phyloP scores from a whole-genome alignment of 1,140 invertebrate genomes.

The Lordiphosa clarofinis region DNA sequence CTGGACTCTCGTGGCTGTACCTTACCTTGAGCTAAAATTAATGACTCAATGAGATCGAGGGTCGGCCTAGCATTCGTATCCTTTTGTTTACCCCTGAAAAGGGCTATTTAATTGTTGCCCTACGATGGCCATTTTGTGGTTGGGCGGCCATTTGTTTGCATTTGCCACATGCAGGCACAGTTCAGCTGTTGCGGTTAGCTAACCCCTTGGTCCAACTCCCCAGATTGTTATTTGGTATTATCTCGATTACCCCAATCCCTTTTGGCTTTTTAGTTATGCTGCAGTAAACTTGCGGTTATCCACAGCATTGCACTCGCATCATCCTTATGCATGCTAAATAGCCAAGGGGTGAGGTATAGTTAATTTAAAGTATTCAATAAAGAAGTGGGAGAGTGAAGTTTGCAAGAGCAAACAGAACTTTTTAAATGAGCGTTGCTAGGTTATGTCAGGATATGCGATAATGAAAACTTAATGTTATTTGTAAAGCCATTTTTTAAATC shows the following conservation, averaged over 20 bases:
- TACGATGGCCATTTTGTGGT: conserved; percentile 44
- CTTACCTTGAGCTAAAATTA: conserved; percentile 54
- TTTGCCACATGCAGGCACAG: conserved; percentile 23
- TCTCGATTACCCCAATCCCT: conserved; percentile 17
- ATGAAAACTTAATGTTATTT: too few relatives aligned
- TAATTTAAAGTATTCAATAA: conserved; percentile 15
- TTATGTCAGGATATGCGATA: too few relatives aligned
- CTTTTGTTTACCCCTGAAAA: conserved; percentile 31
- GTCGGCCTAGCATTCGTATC: conserved; percentile 18
- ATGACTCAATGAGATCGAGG: conserved; percentile 60
- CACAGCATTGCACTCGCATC: conserved; percentile 7
- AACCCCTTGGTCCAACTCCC: not conserved
- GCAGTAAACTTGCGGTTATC: conserved; percentile 35
- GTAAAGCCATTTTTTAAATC: too few relatives aligned
- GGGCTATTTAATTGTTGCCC: conserved; percentile 65
- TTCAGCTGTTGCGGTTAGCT: conserved; percentile 29
- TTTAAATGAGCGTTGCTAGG: too few relatives aligned
- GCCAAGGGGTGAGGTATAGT: conserved; percentile 15
- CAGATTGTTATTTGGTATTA: conserved; percentile 5
- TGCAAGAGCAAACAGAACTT: too few relatives aligned
- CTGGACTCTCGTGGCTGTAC: conserved; percentile 27
- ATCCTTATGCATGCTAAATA: conserved; percentile 18
- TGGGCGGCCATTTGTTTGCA: too few relatives aligned
- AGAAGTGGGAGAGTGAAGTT: too few relatives aligned
- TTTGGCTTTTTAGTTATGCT: conserved; percentile 22